Base-by-base conservation (phyloP, 2,113 vertebrate species). In the Suricata suricatta region DNA sequence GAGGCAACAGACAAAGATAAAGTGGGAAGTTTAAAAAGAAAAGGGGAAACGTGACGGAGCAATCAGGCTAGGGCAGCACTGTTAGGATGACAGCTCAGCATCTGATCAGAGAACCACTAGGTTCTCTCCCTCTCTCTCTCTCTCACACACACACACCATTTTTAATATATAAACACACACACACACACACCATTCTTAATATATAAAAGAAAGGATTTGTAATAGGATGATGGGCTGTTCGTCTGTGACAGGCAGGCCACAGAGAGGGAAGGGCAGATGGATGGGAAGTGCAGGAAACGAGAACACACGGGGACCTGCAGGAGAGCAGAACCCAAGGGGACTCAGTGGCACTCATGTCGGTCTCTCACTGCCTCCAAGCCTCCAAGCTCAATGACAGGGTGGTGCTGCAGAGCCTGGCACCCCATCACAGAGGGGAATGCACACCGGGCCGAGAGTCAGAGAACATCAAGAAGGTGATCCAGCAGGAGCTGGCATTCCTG, bases 361-460 rank as follows among this genome's bases (percentile, higher is more conserved):
- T 10, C 71, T 80, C 64, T 64, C 27, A 25, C 3, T 66, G 69
- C 11, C 27, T 29, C 16, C 27, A 90, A 8, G 2, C 16, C 41
- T 71, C 52, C 44, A 63, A 35, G 2, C 14, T 82, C 5, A 38
- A 25, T 11, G 19, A 31, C 0, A 0, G 23, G 12, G 29, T 1
- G 60, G n/a, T 69, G 27, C 72, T 66, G 71, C 1, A 60, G 47
- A 93, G 82, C 17, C 69, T 77, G 80, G 50, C 63, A 88, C 6
- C 17, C 11, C 27, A 14, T 68, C 63, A 64, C 38, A 29, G 38
- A 87, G 25, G 2, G 76, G 74, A 15, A 88, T 12, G 50, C 16
- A 47, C 14, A 63, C 12, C 68, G 84, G 81, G 76, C 25, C 25
- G 7, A n/a, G 71, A 90, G 47, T 52, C 23, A 72, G 41, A 74